Base-by-base conservation (phyloP, 2,888 invertebrate species). In the Drosophila eohydei region DNA sequence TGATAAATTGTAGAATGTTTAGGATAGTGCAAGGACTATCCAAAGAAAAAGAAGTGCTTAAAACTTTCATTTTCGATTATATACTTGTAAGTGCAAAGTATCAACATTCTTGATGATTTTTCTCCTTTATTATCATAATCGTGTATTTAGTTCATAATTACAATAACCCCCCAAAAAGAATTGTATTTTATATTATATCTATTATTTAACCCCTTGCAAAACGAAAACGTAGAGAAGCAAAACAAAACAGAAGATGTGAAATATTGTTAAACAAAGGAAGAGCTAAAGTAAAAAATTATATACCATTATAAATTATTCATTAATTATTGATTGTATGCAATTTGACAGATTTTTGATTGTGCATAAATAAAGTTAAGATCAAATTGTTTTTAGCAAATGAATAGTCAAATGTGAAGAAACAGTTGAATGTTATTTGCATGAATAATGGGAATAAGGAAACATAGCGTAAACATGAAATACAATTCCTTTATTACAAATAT, bases 71-170 rank as follows among this genome's bases (percentile, higher is more conserved):
- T 78, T 81, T 68, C 60, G 57, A 73, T 71, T 71, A 79, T 66
- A 51, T 69, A 52, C 36, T 67, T 71, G 44, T 86, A 88, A 86
- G 85, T 78, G 86, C 78, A 86, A 89, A 89, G 83, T 80, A 63
- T 72, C 80, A 74, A 89, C 88, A 87, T 85, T 89, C 88, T 84
- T 65, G 46, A 81, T 87, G 69, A 80, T 69, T 89, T 68, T 63
- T 67, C 72, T 67, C 56, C 63, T 64, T 64, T 71, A 68, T 61
- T 73, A 58, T 68, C 71, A 67, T 65, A 68, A 51, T 68, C 62
- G 46, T 54, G 61, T 86, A 77, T 74, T 69, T 75, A 76, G 77
- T 84, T 80, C 75, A 73, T 76, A 83, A 71, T 71, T 74, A 69
- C 79, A 64, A 76, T 74, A 70, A 79, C 32, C 40, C 74, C 51